These are phyloP conservation scores for Octopus bimaculoides DNA, from an alignment of 1,140 invertebrate species.

Conservation along the genomic window DNA sequence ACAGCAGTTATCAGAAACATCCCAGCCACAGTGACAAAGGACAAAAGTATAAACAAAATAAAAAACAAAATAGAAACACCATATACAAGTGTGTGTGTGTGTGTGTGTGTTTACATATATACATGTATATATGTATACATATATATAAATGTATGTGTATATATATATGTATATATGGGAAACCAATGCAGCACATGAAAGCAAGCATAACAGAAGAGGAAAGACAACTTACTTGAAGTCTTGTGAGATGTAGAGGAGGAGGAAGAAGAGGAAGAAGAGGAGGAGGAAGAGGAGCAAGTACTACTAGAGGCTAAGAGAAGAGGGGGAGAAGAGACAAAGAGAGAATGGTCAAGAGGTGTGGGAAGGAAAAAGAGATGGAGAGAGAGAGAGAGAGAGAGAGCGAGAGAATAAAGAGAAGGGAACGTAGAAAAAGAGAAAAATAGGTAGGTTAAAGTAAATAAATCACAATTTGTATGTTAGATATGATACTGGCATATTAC, in stretches of 20 bases:
- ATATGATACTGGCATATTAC: no score
- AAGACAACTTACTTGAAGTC: conserved; percentile 9
- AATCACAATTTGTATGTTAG: no score
- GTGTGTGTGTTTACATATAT: background rate
- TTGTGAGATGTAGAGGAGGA: conserved; percentile 7
- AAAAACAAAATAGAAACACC: background rate
- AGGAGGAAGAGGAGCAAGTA: conserved; percentile 3
- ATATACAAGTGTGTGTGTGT: background rate
- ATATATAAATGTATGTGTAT: background rate
- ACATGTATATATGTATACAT: background rate
- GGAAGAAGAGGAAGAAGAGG: conserved; percentile 6
- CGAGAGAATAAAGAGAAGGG: no score
- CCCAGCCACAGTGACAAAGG: no score
- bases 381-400: no score
- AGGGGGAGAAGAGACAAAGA: background rate
- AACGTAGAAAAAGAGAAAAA: no score
- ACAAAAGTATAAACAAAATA: background rate
- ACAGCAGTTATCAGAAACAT: no score
- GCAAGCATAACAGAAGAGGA: background rate
- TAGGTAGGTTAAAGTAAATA: no score
- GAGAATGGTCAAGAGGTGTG: no score
- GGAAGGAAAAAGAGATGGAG: no score
- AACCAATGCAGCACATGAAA: background rate
- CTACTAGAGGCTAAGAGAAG: background rate
- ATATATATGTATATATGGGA: background rate